Evolutionary conservation across 2,888 invertebrate species (phyloP).

Genomic region (Ophonus ardosiacus): DNA sequence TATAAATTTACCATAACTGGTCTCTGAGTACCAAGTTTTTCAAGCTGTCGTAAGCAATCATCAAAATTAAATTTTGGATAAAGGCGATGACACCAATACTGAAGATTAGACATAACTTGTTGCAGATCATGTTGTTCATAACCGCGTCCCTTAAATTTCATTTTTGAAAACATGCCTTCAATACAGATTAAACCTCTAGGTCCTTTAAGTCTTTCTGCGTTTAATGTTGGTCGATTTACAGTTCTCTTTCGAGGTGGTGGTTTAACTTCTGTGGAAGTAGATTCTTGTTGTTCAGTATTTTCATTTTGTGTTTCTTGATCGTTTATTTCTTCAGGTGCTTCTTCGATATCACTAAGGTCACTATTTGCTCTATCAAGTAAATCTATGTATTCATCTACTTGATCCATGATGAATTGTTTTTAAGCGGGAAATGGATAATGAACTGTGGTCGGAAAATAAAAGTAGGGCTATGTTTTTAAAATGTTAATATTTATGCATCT

Average conservation of each 20-base stretch:
- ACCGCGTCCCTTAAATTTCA: constrained; percentile 90
- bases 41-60: constrained; percentile 88
- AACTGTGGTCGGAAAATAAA: constrained; percentile 11
- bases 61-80: constrained; percentile 94
- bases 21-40: constrained; percentile 90
- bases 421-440: constrained; percentile 32
- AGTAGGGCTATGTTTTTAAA: constrained; percentile 63
- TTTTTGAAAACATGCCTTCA: constrained; percentile 87
- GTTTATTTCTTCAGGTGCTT: constrained; percentile 74
- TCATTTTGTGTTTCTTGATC: constrained; percentile 74
- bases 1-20: constrained; percentile 82
- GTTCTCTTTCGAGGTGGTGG: constrained; percentile 79
- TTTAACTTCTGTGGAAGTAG: constrained; percentile 76
- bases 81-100: constrained; percentile 96
- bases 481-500: constrained; percentile 64
- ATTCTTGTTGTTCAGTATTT: constrained; percentile 72
- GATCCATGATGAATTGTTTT: constrained; percentile 66
- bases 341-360: constrained; percentile 55
- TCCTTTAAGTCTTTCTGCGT: constrained; percentile 85
- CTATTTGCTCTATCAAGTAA: constrained; percentile 63
- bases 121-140: constrained; percentile 90
- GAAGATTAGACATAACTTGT: constrained; percentile 86
- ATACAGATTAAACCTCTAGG: constrained; percentile 89
- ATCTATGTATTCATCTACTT: constrained; percentile 66
- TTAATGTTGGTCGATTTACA: constrained; percentile 79